phyloP scores from a whole-genome alignment of 2,888 invertebrate species.

The Lomographa bimaculata region DNA sequence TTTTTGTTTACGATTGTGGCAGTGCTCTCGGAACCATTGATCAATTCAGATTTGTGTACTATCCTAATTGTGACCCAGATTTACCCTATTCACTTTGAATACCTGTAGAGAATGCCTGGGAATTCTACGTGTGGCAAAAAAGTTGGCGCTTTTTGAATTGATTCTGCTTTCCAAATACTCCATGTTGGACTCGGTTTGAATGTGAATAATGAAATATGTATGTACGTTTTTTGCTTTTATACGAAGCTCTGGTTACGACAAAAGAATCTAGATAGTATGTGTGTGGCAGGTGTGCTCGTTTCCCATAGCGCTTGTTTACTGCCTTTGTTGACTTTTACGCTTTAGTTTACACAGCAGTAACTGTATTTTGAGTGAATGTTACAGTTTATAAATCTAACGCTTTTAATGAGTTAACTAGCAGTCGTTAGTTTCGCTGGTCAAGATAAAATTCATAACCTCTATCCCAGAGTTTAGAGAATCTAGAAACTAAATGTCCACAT shows the following conservation, averaged over 20 bases:
- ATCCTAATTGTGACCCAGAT: conserved; percentile 11
- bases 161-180: conserved; percentile 10
- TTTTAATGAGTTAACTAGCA: too few relatives aligned
- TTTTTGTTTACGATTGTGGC: conserved; percentile 71
- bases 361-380: background rate
- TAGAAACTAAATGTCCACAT: too few relatives aligned
- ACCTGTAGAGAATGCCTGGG: background rate
- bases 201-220: too few relatives aligned
- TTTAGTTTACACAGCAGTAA: background rate
- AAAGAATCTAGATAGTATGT: background rate
- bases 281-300: background rate
- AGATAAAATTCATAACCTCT: too few relatives aligned
- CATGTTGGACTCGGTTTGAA: conserved; percentile 5
- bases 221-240: background rate
- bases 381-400: too few relatives aligned
- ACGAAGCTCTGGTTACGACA: conserved; percentile 1
- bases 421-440: too few relatives aligned
- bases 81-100: conserved; percentile 8
- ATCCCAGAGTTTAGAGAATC: too few relatives aligned
- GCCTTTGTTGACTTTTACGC: conserved; percentile 2
- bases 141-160: conserved; percentile 16
- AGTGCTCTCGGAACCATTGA: conserved; percentile 45
- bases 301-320: background rate
- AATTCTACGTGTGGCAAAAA: conserved; percentile 7
- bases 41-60: conserved; percentile 27